Percentiles rank a stretch among this genome's conserved stretches.
Conservation (phyloP, 2,888 invertebrate genomes). For the Tenthredo amoena region DNA sequence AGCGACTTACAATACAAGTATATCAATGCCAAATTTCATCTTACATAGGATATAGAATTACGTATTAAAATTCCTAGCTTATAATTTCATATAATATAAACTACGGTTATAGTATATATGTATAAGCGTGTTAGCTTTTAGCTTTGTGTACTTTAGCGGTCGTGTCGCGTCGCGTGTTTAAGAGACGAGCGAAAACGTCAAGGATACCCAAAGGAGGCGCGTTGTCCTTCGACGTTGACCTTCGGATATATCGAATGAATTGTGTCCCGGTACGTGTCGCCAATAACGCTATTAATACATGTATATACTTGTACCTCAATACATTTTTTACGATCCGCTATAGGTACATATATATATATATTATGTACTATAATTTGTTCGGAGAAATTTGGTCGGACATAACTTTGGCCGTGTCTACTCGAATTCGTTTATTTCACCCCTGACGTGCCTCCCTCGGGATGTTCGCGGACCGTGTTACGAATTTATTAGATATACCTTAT, state of each 20-base stretch:
- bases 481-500: background rate
- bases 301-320: background rate
- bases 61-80: background rate
- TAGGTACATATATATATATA: background rate
- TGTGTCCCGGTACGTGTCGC: conserved; percentile 45
- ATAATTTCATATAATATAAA: background rate
- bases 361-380: background rate
- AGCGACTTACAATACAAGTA: background rate
- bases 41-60: background rate
- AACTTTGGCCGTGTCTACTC: background rate
- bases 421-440: background rate
- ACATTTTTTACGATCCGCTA: background rate
- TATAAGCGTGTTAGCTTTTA: background rate
- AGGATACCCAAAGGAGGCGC: conserved; percentile 45
- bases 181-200: conserved; percentile 14
- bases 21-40: conserved; percentile 20
- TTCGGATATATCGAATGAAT: conserved; percentile 39
- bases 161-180: background rate
- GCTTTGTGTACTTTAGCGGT: background rate
- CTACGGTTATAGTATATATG: background rate
- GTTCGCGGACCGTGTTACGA: background rate
- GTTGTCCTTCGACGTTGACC: conserved; percentile 53
- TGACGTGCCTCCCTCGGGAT: background rate
- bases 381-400: background rate
- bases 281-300: no score